Evolutionary conservation across 2,113 vertebrate genomes (phyloP).

Genomic region (Melanostigma gelatinosum): DNA sequence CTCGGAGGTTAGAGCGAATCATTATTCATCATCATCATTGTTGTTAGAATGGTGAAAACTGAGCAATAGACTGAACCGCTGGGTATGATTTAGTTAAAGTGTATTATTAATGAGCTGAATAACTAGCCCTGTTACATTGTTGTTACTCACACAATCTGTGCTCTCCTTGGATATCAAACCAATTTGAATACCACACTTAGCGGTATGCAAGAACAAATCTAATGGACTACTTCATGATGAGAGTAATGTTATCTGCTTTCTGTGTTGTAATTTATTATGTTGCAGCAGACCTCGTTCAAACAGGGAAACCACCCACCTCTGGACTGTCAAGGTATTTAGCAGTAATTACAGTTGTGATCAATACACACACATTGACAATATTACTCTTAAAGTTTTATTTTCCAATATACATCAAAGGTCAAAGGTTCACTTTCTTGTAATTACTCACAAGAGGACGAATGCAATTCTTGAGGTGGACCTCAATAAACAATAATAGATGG

Average conservation of each 20-base stretch:
- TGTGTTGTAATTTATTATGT: constrained; percentile 48
- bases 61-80: constrained; percentile 77
- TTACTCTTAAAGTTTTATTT: constrained; percentile 76
- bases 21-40: constrained; percentile 84
- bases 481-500: constrained; percentile 85
- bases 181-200: constrained; percentile 60
- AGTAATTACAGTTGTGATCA: constrained; percentile 75
- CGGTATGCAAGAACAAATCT: constrained; percentile 39
- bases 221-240: constrained; percentile 50
- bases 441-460: constrained; percentile 76
- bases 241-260: constrained; percentile 33
- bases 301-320: constrained; percentile 45
- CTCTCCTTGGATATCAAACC: constrained; percentile 53
- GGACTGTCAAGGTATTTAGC: constrained; percentile 62
- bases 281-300: constrained; percentile 44
- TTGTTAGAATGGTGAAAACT: constrained; percentile 75
- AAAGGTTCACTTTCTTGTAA: constrained; percentile 83
- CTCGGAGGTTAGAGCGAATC: constrained; percentile 74
- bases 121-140: constrained; percentile 76
- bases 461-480: constrained; percentile 76
- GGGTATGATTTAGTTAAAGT: constrained; percentile 77
- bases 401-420: constrained; percentile 82
- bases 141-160: constrained; percentile 55
- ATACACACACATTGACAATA: constrained; percentile 76
- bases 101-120: constrained; percentile 81